Base-by-base conservation (phyloP, 2,113 vertebrate species). In the Aptenodytes patagonicus region DNA sequence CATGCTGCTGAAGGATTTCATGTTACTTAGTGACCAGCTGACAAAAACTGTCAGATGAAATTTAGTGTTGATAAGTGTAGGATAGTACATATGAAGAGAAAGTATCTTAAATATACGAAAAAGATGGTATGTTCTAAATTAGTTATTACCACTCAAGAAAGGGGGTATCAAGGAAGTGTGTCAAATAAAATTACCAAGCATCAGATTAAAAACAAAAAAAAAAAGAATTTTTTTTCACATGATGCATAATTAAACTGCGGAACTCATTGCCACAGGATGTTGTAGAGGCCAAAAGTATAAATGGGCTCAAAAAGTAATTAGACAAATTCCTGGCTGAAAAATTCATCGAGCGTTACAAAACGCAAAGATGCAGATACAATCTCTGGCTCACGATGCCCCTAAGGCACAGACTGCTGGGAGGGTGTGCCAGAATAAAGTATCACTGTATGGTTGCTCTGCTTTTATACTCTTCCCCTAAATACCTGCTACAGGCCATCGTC, bases 321-420 rank as follows among this genome's bases (percentile, higher is more conserved):
- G 92, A 97, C 28, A 92, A 96, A 97, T 97, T 96, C 96, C 96
- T 97, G 95, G 92, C 96, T 95, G 92, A 97, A 97, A 97, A 97
- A 96, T 96, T 96, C 90, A 96, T 96, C 4, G 93, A 97, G 95
- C 96, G 79, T 97, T 96, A 93, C 93, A 96, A 95, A 97, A 96
- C 4, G 47, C 87, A 93, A 95, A 95, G 96, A 93, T 96, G 90
- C 90, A 91, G 96, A 97, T 96, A 97, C 62, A 86, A 96, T 97
- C 96, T 97, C 82, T 95, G 92, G 79, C 85, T 96, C 87, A 54
- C 0, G 4, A 49, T 95, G 95, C 95, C 96, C 95, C 62, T 34
- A 65, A 96, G 95, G 96, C 96, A 95, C 92, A 96, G 96, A 96
- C 95, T 97, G 96, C 90, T 96, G 85, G 62, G 38, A 96, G 93